A percentile compares a stretch with the other conserved stretches of the same genome.
These are phyloP conservation scores for Gymnorhina tibicen DNA, from an alignment of 2,113 vertebrate genomes.

Conservation along the genomic window DNA sequence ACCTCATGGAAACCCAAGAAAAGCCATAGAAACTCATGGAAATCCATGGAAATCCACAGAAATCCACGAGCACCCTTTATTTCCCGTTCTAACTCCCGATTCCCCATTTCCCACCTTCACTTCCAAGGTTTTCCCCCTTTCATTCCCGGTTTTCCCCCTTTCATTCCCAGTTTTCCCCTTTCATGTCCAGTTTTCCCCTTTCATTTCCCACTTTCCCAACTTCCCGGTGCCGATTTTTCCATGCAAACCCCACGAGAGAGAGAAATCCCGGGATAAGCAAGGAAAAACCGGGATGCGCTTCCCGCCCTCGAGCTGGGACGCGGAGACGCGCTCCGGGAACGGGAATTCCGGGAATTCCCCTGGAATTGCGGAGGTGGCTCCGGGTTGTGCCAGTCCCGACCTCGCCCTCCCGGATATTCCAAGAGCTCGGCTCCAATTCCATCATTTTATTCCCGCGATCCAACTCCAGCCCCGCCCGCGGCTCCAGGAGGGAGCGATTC, in stretches of 20 bases:
- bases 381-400: too few relatives aligned
- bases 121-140: not conserved
- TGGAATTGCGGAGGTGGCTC: not conserved
- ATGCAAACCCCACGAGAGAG: not conserved
- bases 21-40: accelerated
- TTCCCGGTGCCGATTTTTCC: not conserved
- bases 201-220: not conserved
- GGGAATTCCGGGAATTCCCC: not conserved
- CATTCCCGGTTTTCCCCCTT: too few relatives aligned
- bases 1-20: accelerated
- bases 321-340: not conserved
- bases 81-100: not conserved
- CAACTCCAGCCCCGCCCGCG: not conserved
- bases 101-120: not conserved
- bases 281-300: not conserved
- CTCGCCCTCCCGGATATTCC: not conserved
- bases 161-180: too few relatives aligned
- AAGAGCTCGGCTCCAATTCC: not conserved
- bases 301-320: not conserved
- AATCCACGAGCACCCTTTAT: not conserved
- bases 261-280: not conserved
- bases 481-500: not conserved
- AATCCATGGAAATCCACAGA: too few relatives aligned
- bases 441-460: not conserved
- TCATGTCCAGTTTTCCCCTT: too few relatives aligned